Conservation (phyloP, 1,140 invertebrate species). For the Drosophila pseudoobscura region DNA sequence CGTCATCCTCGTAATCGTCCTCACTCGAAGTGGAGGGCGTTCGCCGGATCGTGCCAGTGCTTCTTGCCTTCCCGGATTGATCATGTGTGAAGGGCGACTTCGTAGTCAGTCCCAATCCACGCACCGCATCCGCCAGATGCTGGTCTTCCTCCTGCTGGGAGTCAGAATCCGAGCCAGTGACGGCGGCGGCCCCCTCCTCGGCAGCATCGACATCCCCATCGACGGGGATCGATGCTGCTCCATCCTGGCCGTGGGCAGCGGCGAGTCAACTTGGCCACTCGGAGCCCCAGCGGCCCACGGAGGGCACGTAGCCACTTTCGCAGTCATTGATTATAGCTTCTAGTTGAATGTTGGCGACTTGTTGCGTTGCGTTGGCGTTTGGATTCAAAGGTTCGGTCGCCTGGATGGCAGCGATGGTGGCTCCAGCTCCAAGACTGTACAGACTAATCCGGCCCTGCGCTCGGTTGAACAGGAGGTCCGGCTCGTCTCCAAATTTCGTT, state of each 20-base stretch:
- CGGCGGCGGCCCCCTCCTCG: constrained; percentile 15
- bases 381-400: constrained; percentile 63
- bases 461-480: constrained; percentile 84
- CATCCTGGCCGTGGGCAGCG: constrained; percentile 73
- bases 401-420: constrained; percentile 66
- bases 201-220: constrained; percentile 29
- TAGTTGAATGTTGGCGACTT: constrained; percentile 83
- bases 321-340: constrained; percentile 78
- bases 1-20: constrained; percentile 65
- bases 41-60: constrained; percentile 44
- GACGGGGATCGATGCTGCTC: constrained; percentile 18
- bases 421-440: constrained; percentile 82
- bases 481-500: constrained; percentile 85
- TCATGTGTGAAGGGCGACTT: constrained; percentile 45
- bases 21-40: constrained; percentile 72
- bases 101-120: constrained; percentile 80
- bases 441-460: constrained; percentile 84
- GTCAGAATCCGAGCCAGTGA: constrained; percentile 17
- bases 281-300: constrained; percentile 92
- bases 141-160: constrained; percentile 41
- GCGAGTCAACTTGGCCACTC: constrained; percentile 97
- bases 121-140: constrained; percentile 66
- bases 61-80: constrained; percentile 55
- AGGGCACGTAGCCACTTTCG: constrained; percentile 88
- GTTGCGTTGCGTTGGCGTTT: constrained; percentile 62